Conservation (phyloP, 2,113 vertebrate species). For the Lophius piscatorius region DNA sequence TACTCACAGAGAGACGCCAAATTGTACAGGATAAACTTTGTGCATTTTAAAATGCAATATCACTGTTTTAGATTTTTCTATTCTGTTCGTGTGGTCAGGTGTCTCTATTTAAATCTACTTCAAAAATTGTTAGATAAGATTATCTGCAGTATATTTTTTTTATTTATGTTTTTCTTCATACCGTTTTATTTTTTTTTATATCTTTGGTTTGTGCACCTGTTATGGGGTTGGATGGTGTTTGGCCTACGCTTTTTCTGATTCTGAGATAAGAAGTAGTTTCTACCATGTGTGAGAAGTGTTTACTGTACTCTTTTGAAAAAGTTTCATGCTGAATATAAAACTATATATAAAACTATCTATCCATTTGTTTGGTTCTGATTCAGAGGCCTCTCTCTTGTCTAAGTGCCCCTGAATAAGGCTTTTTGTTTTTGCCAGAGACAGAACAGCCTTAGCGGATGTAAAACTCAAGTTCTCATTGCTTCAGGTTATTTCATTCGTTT, state of each 20-base stretch:
- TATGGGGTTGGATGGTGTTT: constrained; percentile 82
- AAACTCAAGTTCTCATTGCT: constrained; percentile 62
- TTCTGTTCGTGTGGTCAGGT: constrained; percentile 95
- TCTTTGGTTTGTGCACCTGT: constrained; percentile 10
- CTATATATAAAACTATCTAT: constrained; percentile 83
- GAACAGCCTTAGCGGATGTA: constrained; percentile 65
- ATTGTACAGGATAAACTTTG: constrained; percentile 91
- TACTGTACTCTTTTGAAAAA: constrained; percentile 90
- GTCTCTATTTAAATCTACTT: constrained; percentile 86
- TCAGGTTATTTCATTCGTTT: constrained; percentile 57
- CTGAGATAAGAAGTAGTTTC: constrained; percentile 95
- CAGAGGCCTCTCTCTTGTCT: constrained; percentile 49
- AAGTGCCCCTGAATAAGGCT: constrained; percentile 41
- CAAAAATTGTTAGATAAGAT: constrained; percentile 88
- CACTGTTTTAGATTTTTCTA: constrained; percentile 98
- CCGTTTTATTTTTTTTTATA: constrained; percentile 3
- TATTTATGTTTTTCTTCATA: constrained; percentile 19
- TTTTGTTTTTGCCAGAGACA: constrained; percentile 17
- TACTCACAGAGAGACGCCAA: constrained; percentile 90
- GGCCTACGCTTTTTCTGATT: constrained; percentile 83
- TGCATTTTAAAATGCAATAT: constrained; percentile 98
- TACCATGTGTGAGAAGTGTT: constrained; percentile 99
- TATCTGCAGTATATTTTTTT: constrained; percentile 71
- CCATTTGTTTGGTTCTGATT: constrained; percentile 73
- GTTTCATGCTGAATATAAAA: constrained; percentile 86